Percentiles rank a stretch among this genome's conserved stretches.
Evolutionary conservation across 2,888 invertebrate genomes (phyloP).

Genomic region (Branchellion lobata): DNA sequence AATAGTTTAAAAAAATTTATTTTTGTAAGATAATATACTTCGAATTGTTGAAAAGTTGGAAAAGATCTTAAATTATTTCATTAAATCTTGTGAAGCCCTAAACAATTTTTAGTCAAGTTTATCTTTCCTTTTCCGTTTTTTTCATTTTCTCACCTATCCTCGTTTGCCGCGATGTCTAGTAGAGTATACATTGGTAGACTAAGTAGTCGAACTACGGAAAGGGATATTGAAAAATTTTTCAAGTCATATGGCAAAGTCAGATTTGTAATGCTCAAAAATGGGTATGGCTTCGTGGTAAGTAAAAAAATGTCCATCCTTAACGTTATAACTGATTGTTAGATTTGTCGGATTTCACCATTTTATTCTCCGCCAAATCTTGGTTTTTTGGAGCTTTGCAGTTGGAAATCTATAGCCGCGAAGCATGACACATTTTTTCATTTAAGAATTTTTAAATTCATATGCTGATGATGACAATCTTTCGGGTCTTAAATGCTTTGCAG

Average conservation of each 20-base stretch:
- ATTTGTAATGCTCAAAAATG: conserved; percentile 92
- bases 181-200: conserved; percentile 76
- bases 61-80: no score
- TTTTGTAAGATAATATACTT: no score
- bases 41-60: no score
- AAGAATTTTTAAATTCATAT: neutral
- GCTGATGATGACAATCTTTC: conserved; percentile 16
- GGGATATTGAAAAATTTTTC: conserved; percentile 93
- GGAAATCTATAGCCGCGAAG: no score
- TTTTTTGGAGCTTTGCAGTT: no score
- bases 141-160: neutral
- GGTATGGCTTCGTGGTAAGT: conserved; percentile 96
- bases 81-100: neutral
- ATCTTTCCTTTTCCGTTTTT: neutral
- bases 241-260: conserved; percentile 88
- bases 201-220: conserved; percentile 78
- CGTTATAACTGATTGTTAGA: neutral
- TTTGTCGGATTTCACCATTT: neutral
- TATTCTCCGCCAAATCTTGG: no score
- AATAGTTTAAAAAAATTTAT: no score
- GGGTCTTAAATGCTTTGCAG: conserved; percentile 16
- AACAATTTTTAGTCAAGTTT: neutral
- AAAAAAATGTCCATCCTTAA: neutral
- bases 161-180: conserved; percentile 35
- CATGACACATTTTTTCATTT: no score